Evolutionary conservation across 2,797 vertebrate genomes (phyloP).

Genomic region (Gambusia yucatana): DNA sequence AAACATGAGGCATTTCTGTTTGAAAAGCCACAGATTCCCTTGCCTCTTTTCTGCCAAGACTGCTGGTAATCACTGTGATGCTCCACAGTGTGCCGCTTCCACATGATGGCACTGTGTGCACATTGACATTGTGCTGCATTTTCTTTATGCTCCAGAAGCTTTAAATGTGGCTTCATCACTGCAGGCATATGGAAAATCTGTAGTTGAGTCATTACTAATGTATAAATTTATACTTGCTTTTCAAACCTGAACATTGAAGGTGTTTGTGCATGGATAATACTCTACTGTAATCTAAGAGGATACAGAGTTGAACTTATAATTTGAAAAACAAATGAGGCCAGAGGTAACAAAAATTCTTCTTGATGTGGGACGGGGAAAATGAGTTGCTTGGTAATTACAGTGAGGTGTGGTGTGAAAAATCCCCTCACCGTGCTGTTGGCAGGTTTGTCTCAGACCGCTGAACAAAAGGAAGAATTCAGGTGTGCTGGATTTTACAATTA

Average conservation of each 20-base stretch:
- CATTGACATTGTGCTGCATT: constrained; percentile 53
- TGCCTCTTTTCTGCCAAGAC: constrained; percentile 34
- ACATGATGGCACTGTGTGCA: constrained; percentile 81
- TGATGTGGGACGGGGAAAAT: constrained; percentile 28
- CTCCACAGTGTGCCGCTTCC: constrained; percentile 48
- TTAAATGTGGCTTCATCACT: constrained; percentile 27
- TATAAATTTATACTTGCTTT: constrained; percentile 46
- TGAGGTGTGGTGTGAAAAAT: constrained; percentile 34
- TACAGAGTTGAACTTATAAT: constrained; percentile 25
- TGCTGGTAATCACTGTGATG: constrained; percentile 32
- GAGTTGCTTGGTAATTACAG: constrained; percentile 53
- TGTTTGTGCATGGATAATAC: constrained; percentile 23
- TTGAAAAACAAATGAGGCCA: constrained; percentile 14
- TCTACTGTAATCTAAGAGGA: constrained; percentile 35
- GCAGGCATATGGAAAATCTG: constrained; percentile 19
- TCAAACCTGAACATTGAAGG: constrained; percentile 40
- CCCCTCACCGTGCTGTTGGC: constrained; percentile 30
- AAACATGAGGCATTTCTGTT: constrained; percentile 55
- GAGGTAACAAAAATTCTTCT: constrained; percentile 14
- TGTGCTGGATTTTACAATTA: constrained; percentile 37
- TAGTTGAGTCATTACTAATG: constrained; percentile 53
- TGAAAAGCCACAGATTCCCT: constrained; percentile 58
- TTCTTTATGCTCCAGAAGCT: constrained; percentile 31
- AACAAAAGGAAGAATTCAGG: constrained; percentile 54
- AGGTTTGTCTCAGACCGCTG: constrained; percentile 41